Percentiles rank a stretch among this genome's conserved stretches.
phyloP scores from a whole-genome alignment of 2,113 vertebrate genomes.

The Melanocharis versteri region DNA sequence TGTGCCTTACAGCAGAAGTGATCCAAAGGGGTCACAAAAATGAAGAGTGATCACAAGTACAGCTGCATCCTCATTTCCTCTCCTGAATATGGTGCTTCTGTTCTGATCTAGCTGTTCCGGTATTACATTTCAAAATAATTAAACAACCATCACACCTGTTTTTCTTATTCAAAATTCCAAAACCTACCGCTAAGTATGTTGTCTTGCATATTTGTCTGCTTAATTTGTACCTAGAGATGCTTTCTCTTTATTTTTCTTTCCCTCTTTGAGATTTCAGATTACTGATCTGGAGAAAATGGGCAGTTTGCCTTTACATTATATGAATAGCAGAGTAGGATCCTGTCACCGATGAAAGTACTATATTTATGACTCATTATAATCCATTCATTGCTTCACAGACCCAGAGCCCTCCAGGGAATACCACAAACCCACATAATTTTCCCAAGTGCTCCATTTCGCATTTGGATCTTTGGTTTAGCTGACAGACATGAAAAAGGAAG shows the following conservation, averaged over 20 bases:
- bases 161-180: not conserved
- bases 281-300: slow-evolving; percentile 45
- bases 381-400: slow-evolving; percentile 56
- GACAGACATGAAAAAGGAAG: not conserved
- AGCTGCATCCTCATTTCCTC: not conserved
- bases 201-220: not conserved
- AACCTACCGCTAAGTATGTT: slow-evolving; percentile 3
- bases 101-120: not conserved
- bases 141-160: not conserved
- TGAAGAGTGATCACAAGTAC: not conserved
- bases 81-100: not conserved
- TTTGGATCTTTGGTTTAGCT: slow-evolving; percentile 42
- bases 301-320: slow-evolving; percentile 44
- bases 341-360: slow-evolving; percentile 50
- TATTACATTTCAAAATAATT: not conserved
- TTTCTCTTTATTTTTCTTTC: slow-evolving; percentile 3
- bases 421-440: slow-evolving; percentile 45
- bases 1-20: not conserved
- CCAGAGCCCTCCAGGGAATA: slow-evolving; percentile 30
- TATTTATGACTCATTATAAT: slow-evolving; percentile 64
- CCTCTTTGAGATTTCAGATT: slow-evolving; percentile 38
- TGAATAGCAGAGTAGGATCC: slow-evolving; percentile 40
- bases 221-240: slow-evolving; percentile 19
- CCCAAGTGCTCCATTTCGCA: slow-evolving; percentile 21
- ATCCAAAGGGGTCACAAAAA: not conserved